A percentile compares a stretch with the other conserved stretches of the same genome.
phyloP scores from a whole-genome alignment of 1,140 invertebrate species.

The Tenebrio molitor region DNA sequence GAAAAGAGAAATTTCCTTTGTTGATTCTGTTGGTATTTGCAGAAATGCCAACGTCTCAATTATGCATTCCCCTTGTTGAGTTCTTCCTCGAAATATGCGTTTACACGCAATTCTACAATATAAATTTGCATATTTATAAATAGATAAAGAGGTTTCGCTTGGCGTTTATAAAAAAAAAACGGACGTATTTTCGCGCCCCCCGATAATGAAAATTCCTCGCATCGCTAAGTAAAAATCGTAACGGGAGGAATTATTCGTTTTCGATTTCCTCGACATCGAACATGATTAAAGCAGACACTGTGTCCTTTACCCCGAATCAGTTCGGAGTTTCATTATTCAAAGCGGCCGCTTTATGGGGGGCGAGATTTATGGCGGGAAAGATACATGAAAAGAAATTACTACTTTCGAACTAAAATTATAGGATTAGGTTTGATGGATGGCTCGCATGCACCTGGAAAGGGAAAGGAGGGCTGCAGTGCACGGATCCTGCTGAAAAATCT shows the following conservation, averaged over 20 bases:
- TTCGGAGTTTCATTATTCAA: slow-evolving; percentile 37
- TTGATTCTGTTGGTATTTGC: slow-evolving; percentile 47
- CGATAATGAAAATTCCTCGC: slow-evolving; percentile 10
- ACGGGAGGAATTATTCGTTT: slow-evolving; percentile 21
- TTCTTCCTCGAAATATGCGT: slow-evolving; percentile 47
- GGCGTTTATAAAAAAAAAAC: slow-evolving; percentile 5
- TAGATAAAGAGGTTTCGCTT: slow-evolving; percentile 29
- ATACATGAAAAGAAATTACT: slow-evolving; percentile 48
- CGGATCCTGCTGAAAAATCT: slow-evolving; percentile 15
- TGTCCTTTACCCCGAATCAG: slow-evolving; percentile 22
- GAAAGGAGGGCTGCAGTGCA: slow-evolving; percentile 21
- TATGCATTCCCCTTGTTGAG: slow-evolving; percentile 47
- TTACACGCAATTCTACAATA: slow-evolving; percentile 49
- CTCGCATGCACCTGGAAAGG: slow-evolving; percentile 41
- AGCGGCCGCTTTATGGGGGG: slow-evolving; percentile 27
- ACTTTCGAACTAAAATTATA: slow-evolving; percentile 45
- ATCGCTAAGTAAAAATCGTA: slow-evolving; percentile 20
- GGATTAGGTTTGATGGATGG: slow-evolving; percentile 43
- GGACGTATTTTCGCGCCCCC: background rate
- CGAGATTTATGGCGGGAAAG: slow-evolving; percentile 44
- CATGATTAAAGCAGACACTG: slow-evolving; percentile 31
- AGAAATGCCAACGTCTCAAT: slow-evolving; percentile 48
- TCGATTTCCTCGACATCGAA: slow-evolving; percentile 30
- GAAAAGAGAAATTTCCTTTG: slow-evolving; percentile 44
- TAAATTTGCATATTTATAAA: slow-evolving; percentile 45